A percentile compares a stretch with the other conserved stretches of the same genome.
Evolutionary conservation across 1,140 invertebrate genomes (phyloP).

Genomic region (Drosophila pseudoananassae): DNA sequence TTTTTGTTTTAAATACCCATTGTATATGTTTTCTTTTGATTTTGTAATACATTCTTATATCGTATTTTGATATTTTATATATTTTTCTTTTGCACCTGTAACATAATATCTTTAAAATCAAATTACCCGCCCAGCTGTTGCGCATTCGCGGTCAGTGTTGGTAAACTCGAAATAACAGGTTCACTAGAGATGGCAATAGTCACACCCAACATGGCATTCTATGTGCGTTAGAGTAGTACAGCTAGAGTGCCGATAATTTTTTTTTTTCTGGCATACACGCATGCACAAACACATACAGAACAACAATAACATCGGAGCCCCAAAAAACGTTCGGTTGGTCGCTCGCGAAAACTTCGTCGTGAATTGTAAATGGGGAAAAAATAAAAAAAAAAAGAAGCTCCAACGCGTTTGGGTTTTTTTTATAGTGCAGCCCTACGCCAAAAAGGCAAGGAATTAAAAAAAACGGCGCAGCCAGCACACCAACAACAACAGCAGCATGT

Average conservation of each 20-base stretch:
- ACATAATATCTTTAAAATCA: background rate
- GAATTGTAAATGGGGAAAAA: constrained; percentile 75
- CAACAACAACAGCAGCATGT: constrained; percentile 60
- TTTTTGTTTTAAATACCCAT: background rate
- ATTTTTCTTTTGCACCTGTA: background rate
- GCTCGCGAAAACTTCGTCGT: constrained; percentile 72
- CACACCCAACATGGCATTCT: background rate
- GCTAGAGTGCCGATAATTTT: constrained; percentile 32
- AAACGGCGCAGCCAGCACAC: constrained; percentile 45
- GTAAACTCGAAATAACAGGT: constrained; percentile 8
- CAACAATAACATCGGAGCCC: constrained; percentile 69
- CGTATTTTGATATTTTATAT: background rate
- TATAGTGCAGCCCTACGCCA: constrained; percentile 67
- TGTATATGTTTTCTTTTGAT: background rate
- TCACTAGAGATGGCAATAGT: constrained; percentile 19
- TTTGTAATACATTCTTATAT: background rate
- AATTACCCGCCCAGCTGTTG: constrained; percentile 26
- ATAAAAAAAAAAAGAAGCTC: constrained; percentile 56
- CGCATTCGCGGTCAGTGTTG: constrained; percentile 39
- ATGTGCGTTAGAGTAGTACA: constrained; percentile 35
- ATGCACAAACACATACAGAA: constrained; percentile 48
- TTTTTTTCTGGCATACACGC: constrained; percentile 44
- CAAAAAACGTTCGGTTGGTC: constrained; percentile 57
- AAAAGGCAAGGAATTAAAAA: constrained; percentile 76
- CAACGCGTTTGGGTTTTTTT: constrained; percentile 51